A percentile compares a stretch with the other conserved stretches of the same genome.
Evolutionary conservation across 2,113 vertebrate genomes (phyloP).

Genomic region (Scomber scombrus): DNA sequence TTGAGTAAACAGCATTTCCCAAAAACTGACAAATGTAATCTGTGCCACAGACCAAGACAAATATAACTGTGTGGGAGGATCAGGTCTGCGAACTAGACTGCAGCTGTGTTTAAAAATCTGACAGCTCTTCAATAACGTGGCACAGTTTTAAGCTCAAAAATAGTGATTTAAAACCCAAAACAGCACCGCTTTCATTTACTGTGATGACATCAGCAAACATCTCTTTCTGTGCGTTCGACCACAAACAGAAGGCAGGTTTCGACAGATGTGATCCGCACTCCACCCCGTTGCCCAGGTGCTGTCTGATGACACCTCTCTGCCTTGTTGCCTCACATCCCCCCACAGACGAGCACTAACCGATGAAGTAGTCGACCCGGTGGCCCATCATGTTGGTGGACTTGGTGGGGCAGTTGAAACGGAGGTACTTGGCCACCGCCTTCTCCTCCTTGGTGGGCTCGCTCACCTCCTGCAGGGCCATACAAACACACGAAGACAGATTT

Average conservation of each 20-base stretch:
- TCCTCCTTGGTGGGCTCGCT: constrained; percentile 99
- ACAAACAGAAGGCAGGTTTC: background rate
- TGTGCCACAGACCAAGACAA: constrained; percentile 7
- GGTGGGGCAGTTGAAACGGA: constrained; percentile 97
- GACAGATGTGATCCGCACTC: background rate
- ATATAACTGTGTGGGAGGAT: constrained; percentile 5
- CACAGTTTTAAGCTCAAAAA: background rate
- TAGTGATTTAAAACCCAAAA: background rate
- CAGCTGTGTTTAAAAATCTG: background rate
- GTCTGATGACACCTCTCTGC: background rate
- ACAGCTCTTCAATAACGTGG: background rate
- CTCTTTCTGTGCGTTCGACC: background rate
- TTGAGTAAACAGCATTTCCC: constrained; percentile 41
- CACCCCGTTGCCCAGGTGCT: too few relatives aligned
- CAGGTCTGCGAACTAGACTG: background rate
- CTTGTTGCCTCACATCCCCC: background rate
- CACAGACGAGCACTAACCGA: constrained; percentile 84
- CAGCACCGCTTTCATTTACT: background rate
- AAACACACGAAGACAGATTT: background rate
- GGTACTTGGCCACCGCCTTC: constrained; percentile 97
- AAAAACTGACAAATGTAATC: constrained; percentile 26
- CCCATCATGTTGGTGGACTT: constrained; percentile 99
- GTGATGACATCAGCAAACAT: background rate
- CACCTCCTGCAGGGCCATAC: constrained; percentile 88
- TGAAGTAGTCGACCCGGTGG: constrained; percentile 97